Evolutionary conservation across 2,888 invertebrate genomes (phyloP).

Genomic region (Rutpela maculata): DNA sequence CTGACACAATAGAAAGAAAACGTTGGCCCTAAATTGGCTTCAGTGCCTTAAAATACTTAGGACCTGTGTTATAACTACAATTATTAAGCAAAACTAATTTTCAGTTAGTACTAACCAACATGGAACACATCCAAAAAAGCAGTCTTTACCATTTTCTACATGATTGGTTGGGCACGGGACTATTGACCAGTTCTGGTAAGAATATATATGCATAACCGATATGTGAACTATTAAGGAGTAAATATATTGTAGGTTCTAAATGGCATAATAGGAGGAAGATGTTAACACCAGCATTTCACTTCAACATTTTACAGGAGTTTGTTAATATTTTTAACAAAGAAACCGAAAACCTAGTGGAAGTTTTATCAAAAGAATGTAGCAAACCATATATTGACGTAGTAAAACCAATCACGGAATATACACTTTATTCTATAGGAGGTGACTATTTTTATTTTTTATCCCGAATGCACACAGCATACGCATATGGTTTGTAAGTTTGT

Average conservation of each 20-base stretch:
- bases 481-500: too few species aligned
- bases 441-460: constrained; percentile 4
- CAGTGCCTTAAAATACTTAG: too few species aligned
- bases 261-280: constrained; percentile 58
- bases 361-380: constrained; percentile 39
- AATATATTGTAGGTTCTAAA: constrained; percentile 47
- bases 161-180: constrained; percentile 56
- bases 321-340: constrained; percentile 55
- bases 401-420: constrained; percentile 53
- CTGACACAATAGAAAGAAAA: too few species aligned
- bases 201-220: neutral
- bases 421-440: constrained; percentile 56
- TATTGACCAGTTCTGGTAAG: constrained; percentile 56
- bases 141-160: constrained; percentile 42
- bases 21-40: too few species aligned
- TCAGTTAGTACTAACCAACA: neutral
- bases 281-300: constrained; percentile 59
- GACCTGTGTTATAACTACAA: too few species aligned
- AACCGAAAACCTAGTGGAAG: constrained; percentile 51
- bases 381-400: constrained; percentile 50
- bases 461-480: too few species aligned
- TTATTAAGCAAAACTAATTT: neutral
- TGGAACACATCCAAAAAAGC: neutral
- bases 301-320: constrained; percentile 57
- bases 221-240: neutral